Percentiles rank a stretch among this genome's conserved stretches.
These are phyloP conservation scores for Drosophila oshimai DNA, from an alignment of 1,140 invertebrate genomes.

Conservation along the genomic window DNA sequence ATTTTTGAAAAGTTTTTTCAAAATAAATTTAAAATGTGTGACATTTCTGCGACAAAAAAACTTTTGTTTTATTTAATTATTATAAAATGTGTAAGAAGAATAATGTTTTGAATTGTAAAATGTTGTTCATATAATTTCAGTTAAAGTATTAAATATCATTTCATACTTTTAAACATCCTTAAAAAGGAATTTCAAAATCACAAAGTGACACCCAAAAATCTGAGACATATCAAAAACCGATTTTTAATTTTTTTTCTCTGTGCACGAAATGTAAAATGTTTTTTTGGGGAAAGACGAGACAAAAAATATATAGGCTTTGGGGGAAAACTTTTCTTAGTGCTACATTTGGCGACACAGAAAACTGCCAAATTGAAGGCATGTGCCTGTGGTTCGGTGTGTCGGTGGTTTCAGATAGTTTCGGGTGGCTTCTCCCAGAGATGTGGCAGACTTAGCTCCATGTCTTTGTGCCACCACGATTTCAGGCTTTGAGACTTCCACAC, in stretches of 20 bases:
- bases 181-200: no score
- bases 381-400: constrained; percentile 12
- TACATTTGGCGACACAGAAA: constrained; percentile 66
- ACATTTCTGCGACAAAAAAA: no score
- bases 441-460: constrained; percentile 28
- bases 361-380: constrained; percentile 54
- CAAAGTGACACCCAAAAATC: not conserved
- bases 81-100: no score
- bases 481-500: constrained; percentile 13
- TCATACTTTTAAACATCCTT: no score
- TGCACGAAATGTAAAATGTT: constrained; percentile 3
- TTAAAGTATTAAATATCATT: no score
- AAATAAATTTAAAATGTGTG: no score
- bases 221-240: not conserved
- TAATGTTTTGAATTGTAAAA: no score
- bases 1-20: no score
- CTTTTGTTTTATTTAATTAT: no score
- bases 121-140: no score
- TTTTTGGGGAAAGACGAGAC: not conserved
- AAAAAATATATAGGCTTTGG: constrained; percentile 40
- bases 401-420: constrained; percentile 1
- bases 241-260: not conserved
- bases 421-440: constrained; percentile 3
- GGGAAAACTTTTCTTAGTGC: constrained; percentile 59
- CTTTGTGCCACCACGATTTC: constrained; percentile 45